Evolutionary conservation across 2,797 vertebrate genomes (phyloP).

Genomic region (Leucoraja ocellata): DNA sequence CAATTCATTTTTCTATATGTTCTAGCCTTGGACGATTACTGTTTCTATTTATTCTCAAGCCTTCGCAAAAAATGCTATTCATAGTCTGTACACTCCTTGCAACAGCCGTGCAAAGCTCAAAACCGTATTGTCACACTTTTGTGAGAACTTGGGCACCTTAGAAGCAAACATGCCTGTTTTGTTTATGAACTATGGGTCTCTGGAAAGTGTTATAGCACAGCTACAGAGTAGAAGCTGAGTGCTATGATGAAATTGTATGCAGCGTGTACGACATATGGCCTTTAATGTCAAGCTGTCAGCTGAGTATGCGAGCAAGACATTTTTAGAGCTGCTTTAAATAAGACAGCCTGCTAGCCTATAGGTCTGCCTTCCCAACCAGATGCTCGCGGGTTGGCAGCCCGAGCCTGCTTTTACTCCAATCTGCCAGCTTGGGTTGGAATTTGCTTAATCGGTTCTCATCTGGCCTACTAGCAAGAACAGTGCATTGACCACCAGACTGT

Average conservation of each 20-base stretch:
- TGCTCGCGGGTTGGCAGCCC: conserved; percentile 35
- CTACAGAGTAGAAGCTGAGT: conserved; percentile 37
- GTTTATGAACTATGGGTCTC: conserved; percentile 28
- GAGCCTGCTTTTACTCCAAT: conserved; percentile 33
- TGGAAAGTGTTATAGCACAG: conserved; percentile 37
- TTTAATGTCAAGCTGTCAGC: conserved; percentile 38
- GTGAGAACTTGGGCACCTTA: conserved; percentile 19
- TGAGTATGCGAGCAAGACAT: conserved; percentile 33
- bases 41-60: background rate
- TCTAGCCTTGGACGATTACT: background rate
- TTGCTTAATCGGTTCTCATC: conserved; percentile 17
- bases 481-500: background rate
- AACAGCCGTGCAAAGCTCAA: conserved; percentile 16
- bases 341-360: conserved; percentile 38
- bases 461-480: conserved; percentile 7
- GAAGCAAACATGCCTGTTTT: conserved; percentile 25
- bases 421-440: conserved; percentile 27
- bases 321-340: conserved; percentile 39
- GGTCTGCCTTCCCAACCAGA: conserved; percentile 36
- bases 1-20: background rate
- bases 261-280: conserved; percentile 38
- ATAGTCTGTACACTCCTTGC: background rate
- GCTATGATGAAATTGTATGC: conserved; percentile 30
- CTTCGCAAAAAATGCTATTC: background rate
- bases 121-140: background rate